Conservation (phyloP, 2,888 invertebrate genomes). For the Drosophila engyochracea region DNA sequence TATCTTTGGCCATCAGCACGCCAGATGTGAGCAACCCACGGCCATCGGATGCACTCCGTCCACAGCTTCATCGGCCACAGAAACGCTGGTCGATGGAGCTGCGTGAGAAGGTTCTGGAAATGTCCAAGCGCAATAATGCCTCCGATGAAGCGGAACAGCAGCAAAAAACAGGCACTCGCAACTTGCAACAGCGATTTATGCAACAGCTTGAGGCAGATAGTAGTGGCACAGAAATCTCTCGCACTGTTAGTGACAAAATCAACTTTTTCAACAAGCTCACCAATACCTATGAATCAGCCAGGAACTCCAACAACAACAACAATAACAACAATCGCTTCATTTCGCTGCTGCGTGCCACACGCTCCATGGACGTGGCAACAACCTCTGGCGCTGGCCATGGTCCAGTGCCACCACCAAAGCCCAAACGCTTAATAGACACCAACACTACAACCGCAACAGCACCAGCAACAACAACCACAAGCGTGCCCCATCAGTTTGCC, state of each 20-base stretch:
- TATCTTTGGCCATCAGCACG: slow-evolving; percentile 37
- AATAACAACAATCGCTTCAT: slow-evolving; percentile 64
- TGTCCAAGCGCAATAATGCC: slow-evolving; percentile 69
- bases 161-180: neutral
- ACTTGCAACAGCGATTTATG: slow-evolving; percentile 17
- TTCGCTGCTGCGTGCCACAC: slow-evolving; percentile 61
- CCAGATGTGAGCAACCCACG: slow-evolving; percentile 25
- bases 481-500: slow-evolving; percentile 44
- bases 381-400: slow-evolving; percentile 12
- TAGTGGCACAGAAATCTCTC: slow-evolving; percentile 12
- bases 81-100: slow-evolving; percentile 74
- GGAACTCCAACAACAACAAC: slow-evolving; percentile 7
- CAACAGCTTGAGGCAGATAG: slow-evolving; percentile 21
- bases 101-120: slow-evolving; percentile 70
- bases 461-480: slow-evolving; percentile 7
- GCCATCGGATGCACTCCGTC: slow-evolving; percentile 49
- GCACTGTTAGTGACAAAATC: slow-evolving; percentile 70
- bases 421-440: slow-evolving; percentile 53
- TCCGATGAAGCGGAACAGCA: slow-evolving; percentile 34
- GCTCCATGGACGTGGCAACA: slow-evolving; percentile 48
- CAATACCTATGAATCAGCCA: slow-evolving; percentile 61
- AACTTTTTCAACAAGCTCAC: slow-evolving; percentile 74
- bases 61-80: slow-evolving; percentile 62
- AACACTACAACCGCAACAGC: neutral
- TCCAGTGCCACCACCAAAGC: slow-evolving; percentile 66